A percentile compares a stretch with the other conserved stretches of the same genome.
These are phyloP conservation scores for Aphidius colemani DNA, from an alignment of 2,888 invertebrate genomes.

Conservation along the genomic window DNA sequence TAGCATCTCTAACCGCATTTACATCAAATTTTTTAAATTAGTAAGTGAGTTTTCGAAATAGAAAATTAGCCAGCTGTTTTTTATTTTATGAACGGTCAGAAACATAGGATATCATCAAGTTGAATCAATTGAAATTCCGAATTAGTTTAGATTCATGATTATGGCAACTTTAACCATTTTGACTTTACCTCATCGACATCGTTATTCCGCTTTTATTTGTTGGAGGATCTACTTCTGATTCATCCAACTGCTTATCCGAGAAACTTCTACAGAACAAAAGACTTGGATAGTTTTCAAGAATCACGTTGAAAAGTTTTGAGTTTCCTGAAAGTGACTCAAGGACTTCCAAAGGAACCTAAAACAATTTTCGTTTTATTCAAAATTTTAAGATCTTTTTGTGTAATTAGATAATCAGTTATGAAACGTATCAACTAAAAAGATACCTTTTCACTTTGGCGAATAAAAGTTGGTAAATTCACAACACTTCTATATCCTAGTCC, in stretches of 20 bases:
- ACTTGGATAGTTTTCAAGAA: constrained; percentile 75
- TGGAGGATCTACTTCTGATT: constrained; percentile 50
- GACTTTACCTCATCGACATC: constrained; percentile 63
- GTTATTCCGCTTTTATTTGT: constrained; percentile 64
- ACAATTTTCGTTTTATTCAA: constrained; percentile 33
- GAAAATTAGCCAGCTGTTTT: no score
- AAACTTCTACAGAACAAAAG: constrained; percentile 68
- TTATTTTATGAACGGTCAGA: no score
- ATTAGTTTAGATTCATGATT: no score
- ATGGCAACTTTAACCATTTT: no score
- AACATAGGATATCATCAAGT: no score
- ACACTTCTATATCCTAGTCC: constrained; percentile 67
- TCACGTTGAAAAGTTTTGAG: constrained; percentile 71
- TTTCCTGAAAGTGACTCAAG: constrained; percentile 69
- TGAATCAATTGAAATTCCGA: no score
- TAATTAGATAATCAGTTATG: neutral
- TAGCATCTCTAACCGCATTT: no score
- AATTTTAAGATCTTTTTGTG: neutral
- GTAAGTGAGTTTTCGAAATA: no score
- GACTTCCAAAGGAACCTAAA: constrained; percentile 69
- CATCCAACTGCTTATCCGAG: constrained; percentile 67
- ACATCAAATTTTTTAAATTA: no score
- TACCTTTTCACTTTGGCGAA: constrained; percentile 73
- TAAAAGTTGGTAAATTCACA: constrained; percentile 75
- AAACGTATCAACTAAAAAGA: constrained; percentile 17